Percentiles rank a stretch among this genome's conserved stretches.
Conservation (phyloP, 1,140 invertebrate genomes). For the Leptopilina boulardi region DNA sequence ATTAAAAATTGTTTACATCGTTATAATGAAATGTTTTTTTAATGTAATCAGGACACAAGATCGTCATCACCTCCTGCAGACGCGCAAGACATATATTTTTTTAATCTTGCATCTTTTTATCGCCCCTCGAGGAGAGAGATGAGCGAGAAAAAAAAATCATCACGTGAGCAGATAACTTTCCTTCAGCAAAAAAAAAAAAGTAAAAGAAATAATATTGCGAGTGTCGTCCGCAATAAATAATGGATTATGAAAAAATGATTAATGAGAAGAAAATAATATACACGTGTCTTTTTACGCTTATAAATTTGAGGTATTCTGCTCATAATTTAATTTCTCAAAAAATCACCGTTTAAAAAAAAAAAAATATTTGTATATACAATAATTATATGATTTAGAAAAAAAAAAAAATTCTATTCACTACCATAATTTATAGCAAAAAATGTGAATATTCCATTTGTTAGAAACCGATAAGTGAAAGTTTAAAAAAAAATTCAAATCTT, state of each 20-base stretch:
- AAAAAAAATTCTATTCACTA: neutral
- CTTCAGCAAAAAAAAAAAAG: neutral
- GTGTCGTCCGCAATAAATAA: constrained; percentile 24
- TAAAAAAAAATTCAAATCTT: constrained; percentile 4
- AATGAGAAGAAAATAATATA: constrained; percentile 7
- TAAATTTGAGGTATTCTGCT: neutral
- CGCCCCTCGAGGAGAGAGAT: neutral
- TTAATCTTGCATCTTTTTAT: neutral
- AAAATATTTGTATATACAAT: neutral
- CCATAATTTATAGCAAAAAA: neutral
- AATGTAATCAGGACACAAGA: neutral
- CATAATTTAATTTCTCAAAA: neutral
- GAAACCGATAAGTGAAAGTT: constrained; percentile 18
- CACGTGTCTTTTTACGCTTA: neutral
- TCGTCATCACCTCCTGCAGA: neutral
- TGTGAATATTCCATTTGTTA: neutral
- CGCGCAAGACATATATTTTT: neutral
- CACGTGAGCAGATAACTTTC: constrained; percentile 15
- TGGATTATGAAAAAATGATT: constrained; percentile 12
- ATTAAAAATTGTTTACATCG: neutral
- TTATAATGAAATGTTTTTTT: neutral
- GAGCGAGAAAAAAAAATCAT: neutral
- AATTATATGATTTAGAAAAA: neutral
- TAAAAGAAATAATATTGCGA: neutral
- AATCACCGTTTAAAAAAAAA: no score